phyloP scores from a whole-genome alignment of 2,888 invertebrate genomes.

The Meta bourneti region DNA sequence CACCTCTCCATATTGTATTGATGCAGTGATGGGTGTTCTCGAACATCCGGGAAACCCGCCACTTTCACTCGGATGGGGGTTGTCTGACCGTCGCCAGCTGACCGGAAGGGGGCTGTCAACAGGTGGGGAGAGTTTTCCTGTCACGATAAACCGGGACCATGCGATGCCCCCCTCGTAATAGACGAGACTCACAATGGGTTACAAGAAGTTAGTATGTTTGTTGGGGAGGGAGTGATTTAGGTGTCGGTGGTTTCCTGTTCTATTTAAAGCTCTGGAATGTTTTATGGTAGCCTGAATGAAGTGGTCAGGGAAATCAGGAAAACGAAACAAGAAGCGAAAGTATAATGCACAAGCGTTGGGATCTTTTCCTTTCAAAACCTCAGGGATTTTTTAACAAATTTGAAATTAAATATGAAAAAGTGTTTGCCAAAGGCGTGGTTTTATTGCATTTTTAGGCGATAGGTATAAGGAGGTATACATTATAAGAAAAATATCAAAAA shows the following conservation, averaged over 20 bases:
- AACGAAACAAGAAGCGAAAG: no score
- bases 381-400: no score
- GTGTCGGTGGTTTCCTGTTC: neutral
- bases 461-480: no score
- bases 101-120: constrained; percentile 35
- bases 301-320: no score
- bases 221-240: neutral
- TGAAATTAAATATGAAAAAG: no score
- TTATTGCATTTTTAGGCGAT: no score
- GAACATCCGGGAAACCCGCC: constrained; percentile 25
- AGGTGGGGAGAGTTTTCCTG: constrained; percentile 33
- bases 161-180: neutral
- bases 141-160: constrained; percentile 22
- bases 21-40: constrained; percentile 9
- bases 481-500: no score
- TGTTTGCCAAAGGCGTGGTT: no score
- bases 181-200: neutral
- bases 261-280: neutral
- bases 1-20: neutral
- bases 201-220: neutral
- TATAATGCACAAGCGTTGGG: no score
- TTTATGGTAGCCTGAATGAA: no score
- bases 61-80: neutral
- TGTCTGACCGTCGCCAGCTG: constrained; percentile 16
- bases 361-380: no score